Evolutionary conservation across 2,888 invertebrate genomes (phyloP).

Genomic region (Choristoneura rosaceana): DNA sequence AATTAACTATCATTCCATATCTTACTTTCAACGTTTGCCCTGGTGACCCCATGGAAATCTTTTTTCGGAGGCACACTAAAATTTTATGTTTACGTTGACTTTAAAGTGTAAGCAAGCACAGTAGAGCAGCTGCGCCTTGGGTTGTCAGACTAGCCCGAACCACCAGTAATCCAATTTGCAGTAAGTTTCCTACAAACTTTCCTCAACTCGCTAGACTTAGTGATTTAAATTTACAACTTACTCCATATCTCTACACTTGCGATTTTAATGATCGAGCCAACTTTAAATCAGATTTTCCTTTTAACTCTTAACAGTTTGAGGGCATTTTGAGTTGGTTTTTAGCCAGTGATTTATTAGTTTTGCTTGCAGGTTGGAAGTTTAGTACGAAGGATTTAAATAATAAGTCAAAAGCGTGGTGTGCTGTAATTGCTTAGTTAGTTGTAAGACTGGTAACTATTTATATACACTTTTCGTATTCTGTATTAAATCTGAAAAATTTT

Average conservation of each 20-base stretch:
- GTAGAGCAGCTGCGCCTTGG: conserved; percentile 34
- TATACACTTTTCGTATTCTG: background rate
- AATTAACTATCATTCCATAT: too few species aligned
- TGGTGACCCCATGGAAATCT: too few species aligned
- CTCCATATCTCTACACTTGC: conserved; percentile 53
- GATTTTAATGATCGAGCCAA: conserved; percentile 49
- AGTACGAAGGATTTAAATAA: background rate
- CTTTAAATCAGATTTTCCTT: conserved; percentile 69
- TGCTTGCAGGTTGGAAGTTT: conserved; percentile 18
- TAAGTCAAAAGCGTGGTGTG: background rate
- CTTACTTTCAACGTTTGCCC: too few species aligned
- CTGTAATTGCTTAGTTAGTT: background rate
- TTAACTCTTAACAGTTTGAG: conserved; percentile 59
- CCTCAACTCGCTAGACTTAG: conserved; percentile 70
- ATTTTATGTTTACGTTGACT: conserved; percentile 30
- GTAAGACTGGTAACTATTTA: background rate
- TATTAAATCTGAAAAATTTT: background rate
- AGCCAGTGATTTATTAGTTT: conserved; percentile 11
- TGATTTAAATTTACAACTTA: conserved; percentile 83
- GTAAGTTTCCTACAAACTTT: conserved; percentile 63
- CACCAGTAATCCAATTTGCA: conserved; percentile 78
- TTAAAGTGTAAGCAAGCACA: conserved; percentile 28
- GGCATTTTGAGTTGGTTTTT: conserved; percentile 44
- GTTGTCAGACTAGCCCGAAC: conserved; percentile 69
- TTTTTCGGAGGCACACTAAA: background rate